Base-by-base conservation (phyloP, 2,888 invertebrate genomes). In the Sipha maydis region DNA sequence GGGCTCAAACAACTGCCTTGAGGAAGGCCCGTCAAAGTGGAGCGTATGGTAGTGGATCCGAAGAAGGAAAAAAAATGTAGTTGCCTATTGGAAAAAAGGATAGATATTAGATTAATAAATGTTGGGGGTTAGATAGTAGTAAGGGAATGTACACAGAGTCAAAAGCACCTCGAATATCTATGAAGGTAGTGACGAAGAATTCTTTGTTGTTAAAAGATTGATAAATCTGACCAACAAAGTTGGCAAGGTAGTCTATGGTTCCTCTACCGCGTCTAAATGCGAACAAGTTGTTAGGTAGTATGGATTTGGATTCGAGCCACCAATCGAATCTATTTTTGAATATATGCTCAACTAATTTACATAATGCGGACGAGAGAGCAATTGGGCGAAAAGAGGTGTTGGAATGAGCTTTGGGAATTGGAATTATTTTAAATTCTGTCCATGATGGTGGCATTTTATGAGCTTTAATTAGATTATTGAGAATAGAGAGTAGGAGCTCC, bases 361-460 rank as follows among this genome's bases (percentile, higher is more conserved):
- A n/a, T n/a, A n/a, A 56, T 3, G 56, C 56, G 3, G 56, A 56
- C 9, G 41, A 75, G 11, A 75, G 31, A 25, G 80, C 80, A 25
- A 80, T 80, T 1, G 80, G 67, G 3, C 80, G 34, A 48, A 80
- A 80, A 8, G 80, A 31, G 14, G 4, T 21, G 25, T 21, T 56
- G 8, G 67, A 67, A 80, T 80, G 19, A 1, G 38, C 34, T n/a
- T 80, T 80, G 25, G 80, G 80, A 8, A 80, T 80, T 19, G 67
- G 79, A 34, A 56, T 56, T 5, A 56, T 14, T 56, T 56, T 56
- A 56, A 56, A 56, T 56, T 56, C 19, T 9, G 56, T 54, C 31
- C 41, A 78, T 0, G 31, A 31, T 14, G 4, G 8, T 7, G 54
- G 78, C 19, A 78, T 78, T 54, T 8, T 28, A 31, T 56, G 25